A percentile compares a stretch with the other conserved stretches of the same genome.
Evolutionary conservation across 2,113 vertebrate species (phyloP).

Genomic region (Psophia crepitans): DNA sequence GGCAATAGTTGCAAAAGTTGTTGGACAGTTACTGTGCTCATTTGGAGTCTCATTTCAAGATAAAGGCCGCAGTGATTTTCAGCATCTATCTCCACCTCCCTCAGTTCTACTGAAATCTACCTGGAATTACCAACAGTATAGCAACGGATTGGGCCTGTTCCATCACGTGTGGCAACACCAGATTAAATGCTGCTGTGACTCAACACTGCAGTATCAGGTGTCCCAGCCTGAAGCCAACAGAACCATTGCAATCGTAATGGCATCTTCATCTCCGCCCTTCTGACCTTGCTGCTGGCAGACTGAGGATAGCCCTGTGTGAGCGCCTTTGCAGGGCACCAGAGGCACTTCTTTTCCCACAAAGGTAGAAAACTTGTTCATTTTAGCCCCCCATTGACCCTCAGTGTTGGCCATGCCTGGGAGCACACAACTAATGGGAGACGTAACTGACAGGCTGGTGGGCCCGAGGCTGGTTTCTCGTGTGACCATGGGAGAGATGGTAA

Average conservation of each 20-base stretch:
- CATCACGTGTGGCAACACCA: background rate
- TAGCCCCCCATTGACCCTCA: background rate
- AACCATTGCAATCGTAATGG: background rate
- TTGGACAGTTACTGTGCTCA: background rate
- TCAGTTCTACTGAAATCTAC: background rate
- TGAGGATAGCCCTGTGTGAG: background rate
- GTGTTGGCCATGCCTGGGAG: background rate
- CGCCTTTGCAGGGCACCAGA: background rate
- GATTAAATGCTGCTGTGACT: background rate
- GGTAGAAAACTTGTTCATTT: background rate
- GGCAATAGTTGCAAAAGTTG: background rate
- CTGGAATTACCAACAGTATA: background rate
- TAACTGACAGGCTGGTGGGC: background rate
- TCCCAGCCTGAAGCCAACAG: background rate
- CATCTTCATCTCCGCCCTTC: background rate
- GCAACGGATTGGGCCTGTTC: accelerated
- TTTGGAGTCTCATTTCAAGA: background rate
- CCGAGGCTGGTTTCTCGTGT: background rate
- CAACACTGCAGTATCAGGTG: background rate
- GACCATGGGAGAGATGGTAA: background rate
- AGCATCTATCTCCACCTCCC: background rate
- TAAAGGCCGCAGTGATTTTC: background rate
- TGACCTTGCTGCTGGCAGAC: background rate
- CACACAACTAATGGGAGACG: background rate
- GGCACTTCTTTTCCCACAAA: background rate